Base-by-base conservation (phyloP, 2,113 vertebrate genomes). In the Cyprinodon variegatus region DNA sequence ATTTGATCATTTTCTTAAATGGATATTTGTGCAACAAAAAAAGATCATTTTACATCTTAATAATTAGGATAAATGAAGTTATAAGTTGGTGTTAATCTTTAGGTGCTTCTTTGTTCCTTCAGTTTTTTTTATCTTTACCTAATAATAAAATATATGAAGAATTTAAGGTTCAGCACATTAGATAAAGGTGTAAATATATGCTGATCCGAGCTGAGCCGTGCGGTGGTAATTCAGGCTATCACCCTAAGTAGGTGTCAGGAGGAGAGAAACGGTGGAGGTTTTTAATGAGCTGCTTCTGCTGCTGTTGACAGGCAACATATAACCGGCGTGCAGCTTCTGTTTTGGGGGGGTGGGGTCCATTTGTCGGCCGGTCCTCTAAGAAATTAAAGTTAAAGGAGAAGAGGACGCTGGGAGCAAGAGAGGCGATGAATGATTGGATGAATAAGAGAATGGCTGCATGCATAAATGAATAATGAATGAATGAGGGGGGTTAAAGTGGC, bases 221-320 rank as follows among this genome's bases (percentile, higher is more conserved):
- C 17, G 17, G 50, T 15, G 5, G 87, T 85, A 81, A 89, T 89
- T 79, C 87, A 85, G 85, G 70, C 79, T 87, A 91, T 93, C 91
- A 85, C 82, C 78, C 91, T 89, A 92, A 90, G 90, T 90, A 86
- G 84, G 82, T 92, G 89, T 91, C 91, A 88, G 80, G 60, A 69
- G 77, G 79, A 83, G 86, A 91, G 84, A 89, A 92, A 88, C 78
- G 79, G 82, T 79, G 41, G 79, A 66, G 82, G 79, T 79, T 92
- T 73, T 88, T 90, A 93, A 93, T 90, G 89, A 79, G 78, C 76
- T 36, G 82, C 82, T 84, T 9, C 65, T 80, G 79, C 68, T 3
- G 50, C 29, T 15, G 76, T 63, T 80, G 88, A 90, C 90, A 88
- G 88, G 75, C 39, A 43, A 85, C 76, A 76, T 61, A 84, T 86